phyloP scores from a whole-genome alignment of 2,888 invertebrate species.

The Lithosia quadra region DNA sequence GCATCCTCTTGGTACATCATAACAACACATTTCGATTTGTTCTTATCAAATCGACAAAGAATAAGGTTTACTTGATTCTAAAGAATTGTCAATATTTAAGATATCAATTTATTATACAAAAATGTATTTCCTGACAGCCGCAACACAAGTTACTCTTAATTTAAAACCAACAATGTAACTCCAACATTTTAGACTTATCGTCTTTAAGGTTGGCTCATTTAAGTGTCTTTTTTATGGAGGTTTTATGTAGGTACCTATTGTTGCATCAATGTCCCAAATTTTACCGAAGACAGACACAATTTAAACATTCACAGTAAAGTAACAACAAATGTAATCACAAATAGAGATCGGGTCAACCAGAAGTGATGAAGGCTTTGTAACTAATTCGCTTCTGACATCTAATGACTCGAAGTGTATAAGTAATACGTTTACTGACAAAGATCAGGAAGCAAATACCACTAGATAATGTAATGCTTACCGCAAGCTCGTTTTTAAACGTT shows the following conservation, averaged over 20 bases:
- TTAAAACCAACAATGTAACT: too few species aligned
- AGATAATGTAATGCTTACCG: neutral
- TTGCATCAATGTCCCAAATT: too few species aligned
- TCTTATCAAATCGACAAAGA: conserved; percentile 12
- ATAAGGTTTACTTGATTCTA: neutral
- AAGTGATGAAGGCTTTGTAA: neutral
- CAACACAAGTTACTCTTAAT: too few species aligned
- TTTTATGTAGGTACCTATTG: too few species aligned
- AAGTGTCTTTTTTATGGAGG: too few species aligned
- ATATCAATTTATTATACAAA: too few species aligned
- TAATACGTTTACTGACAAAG: neutral
- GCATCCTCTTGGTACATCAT: conserved; percentile 38
- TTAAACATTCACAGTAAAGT: too few species aligned
- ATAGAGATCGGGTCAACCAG: neutral
- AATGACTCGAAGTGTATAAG: neutral
- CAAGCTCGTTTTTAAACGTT: too few species aligned
- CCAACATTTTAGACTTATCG: too few species aligned
- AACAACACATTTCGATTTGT: conserved; percentile 43
- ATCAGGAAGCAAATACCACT: neutral
- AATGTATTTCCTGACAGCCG: too few species aligned
- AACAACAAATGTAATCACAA: neutral
- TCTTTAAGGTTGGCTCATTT: too few species aligned
- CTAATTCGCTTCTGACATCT: neutral
- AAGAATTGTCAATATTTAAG: neutral
- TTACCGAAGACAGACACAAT: too few species aligned